Evolutionary conservation across 92 coral and sea anemone genomes (phyloP).

Genomic region (Porites divaricata): DNA sequence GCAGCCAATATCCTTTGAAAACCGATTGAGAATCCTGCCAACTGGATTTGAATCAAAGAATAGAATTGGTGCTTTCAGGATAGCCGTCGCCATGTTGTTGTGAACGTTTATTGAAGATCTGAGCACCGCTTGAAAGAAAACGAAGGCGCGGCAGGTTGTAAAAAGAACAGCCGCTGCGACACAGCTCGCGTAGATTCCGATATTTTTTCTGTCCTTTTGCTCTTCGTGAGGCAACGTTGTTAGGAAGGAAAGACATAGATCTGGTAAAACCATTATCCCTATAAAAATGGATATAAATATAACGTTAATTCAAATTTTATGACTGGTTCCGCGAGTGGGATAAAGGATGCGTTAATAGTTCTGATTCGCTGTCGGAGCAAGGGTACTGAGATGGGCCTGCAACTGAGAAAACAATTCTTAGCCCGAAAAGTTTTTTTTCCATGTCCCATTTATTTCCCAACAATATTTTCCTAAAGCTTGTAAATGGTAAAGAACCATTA

Average conservation of each 20-base stretch:
- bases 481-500: too few relatives aligned
- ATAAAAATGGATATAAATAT: not conserved
- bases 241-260: slow-evolving; percentile 37
- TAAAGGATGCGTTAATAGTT: too few relatives aligned
- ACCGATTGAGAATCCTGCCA: slow-evolving; percentile 66
- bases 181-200: slow-evolving; percentile 47
- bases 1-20: slow-evolving; percentile 67
- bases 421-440: too few relatives aligned
- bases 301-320: too few relatives aligned
- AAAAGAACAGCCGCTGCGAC: slow-evolving; percentile 33
- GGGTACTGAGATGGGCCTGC: too few relatives aligned
- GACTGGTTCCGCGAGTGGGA: too few relatives aligned
- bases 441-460: too few relatives aligned
- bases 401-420: too few relatives aligned
- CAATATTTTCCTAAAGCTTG: too few relatives aligned
- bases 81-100: slow-evolving; percentile 53
- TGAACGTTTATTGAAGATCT: slow-evolving; percentile 56
- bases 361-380: too few relatives aligned
- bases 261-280: slow-evolving; percentile 29
- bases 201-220: slow-evolving; percentile 35
- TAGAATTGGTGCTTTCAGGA: slow-evolving; percentile 60
- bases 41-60: slow-evolving; percentile 68
- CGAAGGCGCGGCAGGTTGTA: slow-evolving; percentile 41
- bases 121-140: slow-evolving; percentile 39
- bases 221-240: slow-evolving; percentile 24